Percentiles rank a stretch among this genome's conserved stretches.
Conservation (phyloP, 2,113 vertebrate genomes). For the Varanus salvator region DNA sequence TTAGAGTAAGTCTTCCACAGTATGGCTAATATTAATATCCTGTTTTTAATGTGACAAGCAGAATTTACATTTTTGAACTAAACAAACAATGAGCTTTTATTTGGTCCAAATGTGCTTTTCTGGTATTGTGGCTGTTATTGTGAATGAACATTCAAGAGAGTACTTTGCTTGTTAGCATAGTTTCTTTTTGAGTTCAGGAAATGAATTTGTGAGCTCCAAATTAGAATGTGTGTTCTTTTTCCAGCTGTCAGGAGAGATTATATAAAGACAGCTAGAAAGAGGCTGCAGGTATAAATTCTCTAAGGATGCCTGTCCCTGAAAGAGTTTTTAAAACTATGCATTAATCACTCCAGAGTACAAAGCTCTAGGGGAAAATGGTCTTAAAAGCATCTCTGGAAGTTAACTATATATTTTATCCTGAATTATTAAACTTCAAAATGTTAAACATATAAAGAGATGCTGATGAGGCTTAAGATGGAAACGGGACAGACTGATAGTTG, state of each 20-base stretch:
- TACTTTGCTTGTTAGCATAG: slow-evolving; percentile 46
- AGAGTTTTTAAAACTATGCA: slow-evolving; percentile 32
- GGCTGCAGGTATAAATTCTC: slow-evolving; percentile 21
- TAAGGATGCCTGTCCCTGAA: slow-evolving; percentile 31
- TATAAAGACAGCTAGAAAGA: slow-evolving; percentile 41
- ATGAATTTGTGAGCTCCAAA: slow-evolving; percentile 37
- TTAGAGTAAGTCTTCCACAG: slow-evolving; percentile 68
- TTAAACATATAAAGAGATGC: slow-evolving; percentile 1
- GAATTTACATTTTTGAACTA: slow-evolving; percentile 64
- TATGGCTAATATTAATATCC: slow-evolving; percentile 63
- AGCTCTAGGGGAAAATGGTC: slow-evolving; percentile 22
- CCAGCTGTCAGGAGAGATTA: slow-evolving; percentile 26
- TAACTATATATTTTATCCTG: background rate
- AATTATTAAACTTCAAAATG: slow-evolving; percentile 1
- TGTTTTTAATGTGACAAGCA: slow-evolving; percentile 44
- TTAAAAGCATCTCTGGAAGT: slow-evolving; percentile 13
- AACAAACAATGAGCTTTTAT: slow-evolving; percentile 57
- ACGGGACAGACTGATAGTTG: too few relatives aligned
- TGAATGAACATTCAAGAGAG: slow-evolving; percentile 64
- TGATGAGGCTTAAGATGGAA: background rate
- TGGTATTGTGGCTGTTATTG: slow-evolving; percentile 58
- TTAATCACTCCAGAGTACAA: background rate
- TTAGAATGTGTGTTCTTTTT: slow-evolving; percentile 51
- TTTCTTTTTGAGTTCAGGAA: slow-evolving; percentile 61
- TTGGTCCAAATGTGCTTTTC: slow-evolving; percentile 62